phyloP scores from a whole-genome alignment of 2,888 invertebrate species.

The Rhagonycha fulva region DNA sequence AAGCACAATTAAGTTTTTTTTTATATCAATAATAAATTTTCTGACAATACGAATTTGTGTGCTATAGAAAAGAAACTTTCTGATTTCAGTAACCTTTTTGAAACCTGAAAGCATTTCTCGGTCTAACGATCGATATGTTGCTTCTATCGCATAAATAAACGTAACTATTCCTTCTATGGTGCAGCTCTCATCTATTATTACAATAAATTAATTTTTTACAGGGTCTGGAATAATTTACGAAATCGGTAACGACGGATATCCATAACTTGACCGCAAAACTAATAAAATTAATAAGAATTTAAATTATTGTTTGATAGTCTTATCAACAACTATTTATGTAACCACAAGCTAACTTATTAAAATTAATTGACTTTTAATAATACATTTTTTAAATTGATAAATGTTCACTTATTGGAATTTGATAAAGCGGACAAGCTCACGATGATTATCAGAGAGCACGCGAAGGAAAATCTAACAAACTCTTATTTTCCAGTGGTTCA shows the following conservation, averaged over 20 bases:
- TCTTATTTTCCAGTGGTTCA: neutral
- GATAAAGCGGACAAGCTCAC: neutral
- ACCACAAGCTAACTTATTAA: neutral
- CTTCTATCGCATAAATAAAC: neutral
- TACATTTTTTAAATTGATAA: neutral
- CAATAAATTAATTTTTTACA: neutral
- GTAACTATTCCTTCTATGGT: neutral
- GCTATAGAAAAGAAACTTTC: neutral
- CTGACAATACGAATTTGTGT: neutral
- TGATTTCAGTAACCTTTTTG: neutral
- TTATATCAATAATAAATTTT: neutral
- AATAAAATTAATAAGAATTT: neutral
- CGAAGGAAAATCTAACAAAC: no score
- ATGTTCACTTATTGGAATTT: no score
- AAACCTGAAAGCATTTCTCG: neutral
- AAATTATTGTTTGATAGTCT: neutral
- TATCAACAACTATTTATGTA: neutral
- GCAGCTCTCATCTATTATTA: no score
- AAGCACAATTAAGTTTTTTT: neutral
- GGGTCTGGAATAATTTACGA: neutral
- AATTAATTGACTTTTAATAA: neutral
- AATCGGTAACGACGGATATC: neutral
- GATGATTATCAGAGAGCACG: no score
- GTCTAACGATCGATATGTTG: neutral
- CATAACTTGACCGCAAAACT: neutral